phyloP scores from a whole-genome alignment of 2,797 vertebrate species.

The Manis crassicaudata region DNA sequence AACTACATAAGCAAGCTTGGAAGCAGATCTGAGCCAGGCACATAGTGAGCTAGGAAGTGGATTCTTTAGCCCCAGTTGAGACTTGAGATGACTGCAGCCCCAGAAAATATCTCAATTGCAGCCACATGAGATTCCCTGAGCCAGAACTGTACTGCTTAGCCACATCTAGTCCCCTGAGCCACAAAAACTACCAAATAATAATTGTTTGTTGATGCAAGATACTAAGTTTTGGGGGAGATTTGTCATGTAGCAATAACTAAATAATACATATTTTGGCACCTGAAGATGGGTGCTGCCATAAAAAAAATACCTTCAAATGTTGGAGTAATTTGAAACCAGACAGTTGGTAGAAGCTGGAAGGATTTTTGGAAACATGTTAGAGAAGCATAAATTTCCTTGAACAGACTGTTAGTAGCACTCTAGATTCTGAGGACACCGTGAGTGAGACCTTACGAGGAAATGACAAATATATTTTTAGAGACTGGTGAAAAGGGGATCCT shows the following conservation, averaged over 20 bases:
- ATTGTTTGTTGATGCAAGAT: not conserved
- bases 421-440: not conserved
- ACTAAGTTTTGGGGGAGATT: not conserved
- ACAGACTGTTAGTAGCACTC: not conserved
- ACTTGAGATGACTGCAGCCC: not conserved
- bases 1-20: not conserved
- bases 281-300: not conserved
- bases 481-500: not conserved
- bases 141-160: not conserved
- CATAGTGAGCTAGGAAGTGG: not conserved
- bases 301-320: not conserved
- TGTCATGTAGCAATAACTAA: not conserved
- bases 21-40: not conserved
- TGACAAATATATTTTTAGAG: not conserved
- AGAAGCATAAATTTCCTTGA: not conserved
- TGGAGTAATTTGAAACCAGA: conserved; percentile 16
- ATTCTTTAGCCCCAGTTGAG: not conserved
- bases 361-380: not conserved
- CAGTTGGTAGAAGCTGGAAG: not conserved
- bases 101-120: not conserved
- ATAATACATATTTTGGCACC: conserved; percentile 2
- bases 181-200: not conserved
- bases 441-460: conserved; percentile 17
- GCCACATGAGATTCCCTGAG: not conserved
- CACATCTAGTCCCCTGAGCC: not conserved